These are phyloP conservation scores for Yponomeuta evonymella DNA, from an alignment of 2,888 invertebrate species.

Conservation along the genomic window DNA sequence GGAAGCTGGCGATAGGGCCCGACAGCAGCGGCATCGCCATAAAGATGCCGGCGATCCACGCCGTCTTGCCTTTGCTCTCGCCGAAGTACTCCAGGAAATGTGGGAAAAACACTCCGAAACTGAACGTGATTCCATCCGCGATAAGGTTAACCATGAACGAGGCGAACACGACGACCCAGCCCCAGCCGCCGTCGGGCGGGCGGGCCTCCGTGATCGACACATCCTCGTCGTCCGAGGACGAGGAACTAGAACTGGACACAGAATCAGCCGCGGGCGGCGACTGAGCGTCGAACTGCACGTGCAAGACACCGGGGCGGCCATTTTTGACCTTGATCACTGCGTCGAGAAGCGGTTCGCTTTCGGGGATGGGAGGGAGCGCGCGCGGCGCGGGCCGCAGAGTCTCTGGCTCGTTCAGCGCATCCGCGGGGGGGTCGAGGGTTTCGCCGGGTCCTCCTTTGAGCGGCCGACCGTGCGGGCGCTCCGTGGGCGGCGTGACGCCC, in stretches of 20 bases:
- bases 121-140: constrained; percentile 94
- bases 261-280: constrained; percentile 53
- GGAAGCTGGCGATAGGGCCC: constrained; percentile 89
- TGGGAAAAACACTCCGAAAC: constrained; percentile 92
- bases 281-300: constrained; percentile 77
- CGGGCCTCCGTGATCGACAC: constrained; percentile 80
- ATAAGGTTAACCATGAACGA: constrained; percentile 93
- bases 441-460: constrained; percentile 67
- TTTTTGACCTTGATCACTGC: constrained; percentile 36
- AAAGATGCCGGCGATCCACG: constrained; percentile 93
- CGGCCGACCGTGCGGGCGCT: constrained; percentile 56
- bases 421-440: constrained; percentile 46
- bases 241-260: constrained; percentile 65
- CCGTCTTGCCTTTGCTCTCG: constrained; percentile 89
- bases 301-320: constrained; percentile 59
- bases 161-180: constrained; percentile 93
- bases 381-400: constrained; percentile 55
- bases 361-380: constrained; percentile 56
- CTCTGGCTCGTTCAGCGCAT: constrained; percentile 54
- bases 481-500: constrained; percentile 60
- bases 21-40: constrained; percentile 93
- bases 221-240: constrained; percentile 79
- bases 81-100: constrained; percentile 91
- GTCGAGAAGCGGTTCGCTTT: constrained; percentile 59
- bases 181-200: constrained; percentile 93